Conservation (phyloP, 2,113 vertebrate species). For the Halcyon senegalensis region DNA sequence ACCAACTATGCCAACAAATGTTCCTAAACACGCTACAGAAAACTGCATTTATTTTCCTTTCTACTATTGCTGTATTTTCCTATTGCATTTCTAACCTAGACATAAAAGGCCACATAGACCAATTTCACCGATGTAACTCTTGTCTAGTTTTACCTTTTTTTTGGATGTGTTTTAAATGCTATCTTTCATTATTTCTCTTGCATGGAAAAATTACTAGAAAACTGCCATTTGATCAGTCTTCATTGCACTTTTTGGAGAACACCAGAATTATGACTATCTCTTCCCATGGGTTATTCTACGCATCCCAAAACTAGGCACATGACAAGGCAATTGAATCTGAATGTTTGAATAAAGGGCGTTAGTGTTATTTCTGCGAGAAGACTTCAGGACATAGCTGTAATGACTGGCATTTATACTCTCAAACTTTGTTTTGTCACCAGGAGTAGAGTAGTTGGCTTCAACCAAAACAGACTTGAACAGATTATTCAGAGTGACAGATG, state of each 20-base stretch:
- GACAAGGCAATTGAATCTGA: background rate
- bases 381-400: slow-evolving; percentile 18
- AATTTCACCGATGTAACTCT: background rate
- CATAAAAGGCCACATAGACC: background rate
- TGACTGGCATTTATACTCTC: background rate
- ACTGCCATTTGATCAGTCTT: background rate
- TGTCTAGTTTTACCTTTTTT: background rate
- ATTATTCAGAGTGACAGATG: background rate
- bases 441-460: background rate
- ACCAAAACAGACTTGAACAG: slow-evolving; percentile 38
- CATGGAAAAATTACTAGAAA: background rate
- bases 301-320: background rate
- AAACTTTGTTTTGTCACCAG: background rate
- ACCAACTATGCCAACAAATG: accelerated
- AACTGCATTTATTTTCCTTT: background rate
- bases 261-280: background rate
- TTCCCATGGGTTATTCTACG: background rate
- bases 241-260: background rate
- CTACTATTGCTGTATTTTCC: background rate
- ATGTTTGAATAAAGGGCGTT: background rate
- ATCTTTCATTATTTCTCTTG: background rate
- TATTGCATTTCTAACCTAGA: background rate
- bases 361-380: slow-evolving; percentile 8
- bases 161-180: background rate
- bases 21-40: background rate